phyloP scores from a whole-genome alignment of 2,888 invertebrate species.

The Globia sparganii region DNA sequence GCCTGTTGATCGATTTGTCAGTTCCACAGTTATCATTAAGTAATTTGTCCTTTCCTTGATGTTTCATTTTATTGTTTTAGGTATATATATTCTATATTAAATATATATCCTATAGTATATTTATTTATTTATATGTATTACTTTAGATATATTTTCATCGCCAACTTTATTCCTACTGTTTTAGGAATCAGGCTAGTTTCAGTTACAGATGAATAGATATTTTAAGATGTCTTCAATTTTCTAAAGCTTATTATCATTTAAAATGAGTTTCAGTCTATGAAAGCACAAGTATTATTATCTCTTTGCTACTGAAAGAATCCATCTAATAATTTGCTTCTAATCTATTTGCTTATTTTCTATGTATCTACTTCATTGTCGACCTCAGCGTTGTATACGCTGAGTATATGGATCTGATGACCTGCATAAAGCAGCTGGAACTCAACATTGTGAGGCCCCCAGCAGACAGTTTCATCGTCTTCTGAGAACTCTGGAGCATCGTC shows the following conservation, averaged over 20 bases:
- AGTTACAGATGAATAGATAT: not conserved
- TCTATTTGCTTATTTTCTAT: not conserved
- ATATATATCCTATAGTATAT: no score
- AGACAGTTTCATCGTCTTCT: slow-evolving; percentile 76
- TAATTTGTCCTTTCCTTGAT: slow-evolving; percentile 7
- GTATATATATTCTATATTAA: no score
- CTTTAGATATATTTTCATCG: not conserved
- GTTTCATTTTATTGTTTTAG: slow-evolving; percentile 9
- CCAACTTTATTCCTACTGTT: not conserved
- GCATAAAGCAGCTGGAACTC: slow-evolving; percentile 75
- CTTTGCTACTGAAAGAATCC: not conserved
- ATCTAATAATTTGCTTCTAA: not conserved
- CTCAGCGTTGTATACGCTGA: slow-evolving; percentile 79
- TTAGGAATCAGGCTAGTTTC: not conserved
- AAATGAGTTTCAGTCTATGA: slow-evolving; percentile 5
- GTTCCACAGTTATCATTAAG: slow-evolving; percentile 18
- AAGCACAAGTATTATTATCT: not conserved
- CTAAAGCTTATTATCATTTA: not conserved
- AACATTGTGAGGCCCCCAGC: slow-evolving; percentile 77
- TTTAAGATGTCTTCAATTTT: not conserved
- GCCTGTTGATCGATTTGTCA: slow-evolving; percentile 22
- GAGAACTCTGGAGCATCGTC: slow-evolving; percentile 77
- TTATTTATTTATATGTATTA: no score
- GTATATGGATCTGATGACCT: slow-evolving; percentile 75
- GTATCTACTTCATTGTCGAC: slow-evolving; percentile 66